Evolutionary conservation across 1,140 invertebrate species (phyloP).

Genomic region (Penaeus vannamei): DNA sequence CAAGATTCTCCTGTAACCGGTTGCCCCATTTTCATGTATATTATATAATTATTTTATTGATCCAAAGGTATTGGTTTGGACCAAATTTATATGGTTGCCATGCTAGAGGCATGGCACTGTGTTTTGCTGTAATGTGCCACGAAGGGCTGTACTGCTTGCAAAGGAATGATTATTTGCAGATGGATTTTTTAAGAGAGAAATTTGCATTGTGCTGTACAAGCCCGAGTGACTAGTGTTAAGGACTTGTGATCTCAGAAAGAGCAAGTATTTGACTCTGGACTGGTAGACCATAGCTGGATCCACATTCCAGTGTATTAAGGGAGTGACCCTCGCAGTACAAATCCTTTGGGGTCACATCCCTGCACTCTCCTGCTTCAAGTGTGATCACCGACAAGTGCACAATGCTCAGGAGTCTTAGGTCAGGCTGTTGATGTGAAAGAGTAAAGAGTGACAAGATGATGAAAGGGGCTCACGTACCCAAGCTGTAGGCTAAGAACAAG

Average conservation of each 20-base stretch:
- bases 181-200: slow-evolving; percentile 37
- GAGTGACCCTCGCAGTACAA: slow-evolving; percentile 62
- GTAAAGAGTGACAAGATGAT: slow-evolving; percentile 4
- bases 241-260: slow-evolving; percentile 61
- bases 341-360: slow-evolving; percentile 58
- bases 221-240: slow-evolving; percentile 61
- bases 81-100: slow-evolving; percentile 60
- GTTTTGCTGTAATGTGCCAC: slow-evolving; percentile 48
- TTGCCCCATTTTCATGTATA: slow-evolving; percentile 58
- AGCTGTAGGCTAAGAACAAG: slow-evolving; percentile 46
- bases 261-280: slow-evolving; percentile 45
- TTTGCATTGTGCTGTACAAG: slow-evolving; percentile 60
- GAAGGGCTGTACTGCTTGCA: slow-evolving; percentile 50
- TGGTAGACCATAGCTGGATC: slow-evolving; percentile 47
- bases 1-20: slow-evolving; percentile 59
- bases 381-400: slow-evolving; percentile 56
- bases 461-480: slow-evolving; percentile 42
- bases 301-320: slow-evolving; percentile 61
- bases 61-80: slow-evolving; percentile 66
- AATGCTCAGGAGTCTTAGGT: slow-evolving; percentile 63
- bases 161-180: slow-evolving; percentile 32
- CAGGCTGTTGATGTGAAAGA: slow-evolving; percentile 27
- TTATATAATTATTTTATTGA: slow-evolving; percentile 61
- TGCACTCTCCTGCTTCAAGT: slow-evolving; percentile 55
- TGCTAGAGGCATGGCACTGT: slow-evolving; percentile 37